phyloP scores from a whole-genome alignment of 2,113 vertebrate genomes.

The Pituophis catenifer region DNA sequence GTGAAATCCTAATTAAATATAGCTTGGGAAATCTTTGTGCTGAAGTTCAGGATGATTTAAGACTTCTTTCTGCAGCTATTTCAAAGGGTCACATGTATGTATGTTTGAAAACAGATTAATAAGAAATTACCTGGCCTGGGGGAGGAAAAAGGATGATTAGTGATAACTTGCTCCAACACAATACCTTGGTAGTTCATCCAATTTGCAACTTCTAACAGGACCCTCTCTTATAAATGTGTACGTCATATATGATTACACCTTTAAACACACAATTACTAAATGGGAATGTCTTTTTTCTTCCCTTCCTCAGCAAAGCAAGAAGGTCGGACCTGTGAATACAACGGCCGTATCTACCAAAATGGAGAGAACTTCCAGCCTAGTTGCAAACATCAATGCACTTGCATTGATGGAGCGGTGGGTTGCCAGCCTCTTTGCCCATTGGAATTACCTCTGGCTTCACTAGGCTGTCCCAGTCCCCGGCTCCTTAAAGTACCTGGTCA shows the following conservation, averaged over 20 bases:
- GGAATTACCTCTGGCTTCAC: conserved; percentile 67
- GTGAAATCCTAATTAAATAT: not conserved
- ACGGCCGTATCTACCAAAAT: conserved; percentile 77
- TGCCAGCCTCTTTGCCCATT: conserved; percentile 78
- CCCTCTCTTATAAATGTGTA: not conserved
- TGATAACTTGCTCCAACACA: not conserved
- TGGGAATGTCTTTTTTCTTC: not conserved
- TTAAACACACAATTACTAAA: not conserved
- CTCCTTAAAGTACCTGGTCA: conserved; percentile 76
- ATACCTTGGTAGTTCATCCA: not conserved
- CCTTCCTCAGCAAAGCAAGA: conserved; percentile 72
- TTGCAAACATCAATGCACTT: conserved; percentile 83
- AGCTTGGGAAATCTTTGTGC: too few species aligned
- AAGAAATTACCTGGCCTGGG: not conserved
- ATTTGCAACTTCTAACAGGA: not conserved
- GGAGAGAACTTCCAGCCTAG: conserved; percentile 78
- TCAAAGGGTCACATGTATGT: not conserved
- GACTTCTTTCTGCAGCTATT: not conserved
- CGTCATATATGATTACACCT: not conserved
- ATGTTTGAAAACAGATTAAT: not conserved
- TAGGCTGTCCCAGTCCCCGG: conserved; percentile 70
- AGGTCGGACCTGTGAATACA: conserved; percentile 80
- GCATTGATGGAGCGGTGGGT: conserved; percentile 80
- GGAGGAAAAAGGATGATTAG: not conserved
- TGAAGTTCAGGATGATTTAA: not conserved